Base-by-base conservation (phyloP, 2,888 invertebrate species). In the Nematopogon swammerdamellus region DNA sequence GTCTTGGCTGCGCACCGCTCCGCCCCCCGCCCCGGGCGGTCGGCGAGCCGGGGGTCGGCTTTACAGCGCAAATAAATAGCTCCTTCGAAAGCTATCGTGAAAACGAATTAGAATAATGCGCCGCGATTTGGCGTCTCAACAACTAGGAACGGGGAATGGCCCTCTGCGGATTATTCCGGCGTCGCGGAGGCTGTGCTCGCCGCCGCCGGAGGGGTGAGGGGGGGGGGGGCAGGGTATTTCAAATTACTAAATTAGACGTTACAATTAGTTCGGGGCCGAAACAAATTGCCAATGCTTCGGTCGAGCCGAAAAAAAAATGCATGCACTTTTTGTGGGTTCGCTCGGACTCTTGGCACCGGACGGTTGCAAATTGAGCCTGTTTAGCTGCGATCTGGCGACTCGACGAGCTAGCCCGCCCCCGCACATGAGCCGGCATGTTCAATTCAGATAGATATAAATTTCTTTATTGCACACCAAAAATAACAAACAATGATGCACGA, bases 21-120 rank as follows among this genome's bases (percentile, higher is more conserved):
- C n/a, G n/a, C n/a, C n/a, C n/a, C n/a, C n/a, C n/a, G n/a, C 25
- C 5, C 25, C 25, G 59, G 57, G 55, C 50, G 56, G 59, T 55
- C 45, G 48, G 56, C 53, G 55, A 52, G 56, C n/a, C 29, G 50
- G 58, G 59, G 63, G 67, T 68, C 64, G 63, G 62, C 65, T 70
- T 72, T 72, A 70, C 67, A 59, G 61, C 63, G 64, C 65, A 69
- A 74, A 76, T 72, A 76, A 76, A 76, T 76, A 73, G 72, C 72
- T 71, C 68, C 70, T 75, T 74, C 70, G 65, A 70, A 73, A 77
- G 75, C 76, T 70, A 76, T 74, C 70, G 67, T 62, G 68, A 67
- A 70, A 68, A 68, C 70, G 70, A 76, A 77, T 77, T 79, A 77
- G 76, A 77, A 79, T 79, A 77, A 79, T 77, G 75, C 68, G 63